Evolutionary conservation across 2,888 invertebrate genomes (phyloP).

Genomic region (Amphimallon solstitiale): DNA sequence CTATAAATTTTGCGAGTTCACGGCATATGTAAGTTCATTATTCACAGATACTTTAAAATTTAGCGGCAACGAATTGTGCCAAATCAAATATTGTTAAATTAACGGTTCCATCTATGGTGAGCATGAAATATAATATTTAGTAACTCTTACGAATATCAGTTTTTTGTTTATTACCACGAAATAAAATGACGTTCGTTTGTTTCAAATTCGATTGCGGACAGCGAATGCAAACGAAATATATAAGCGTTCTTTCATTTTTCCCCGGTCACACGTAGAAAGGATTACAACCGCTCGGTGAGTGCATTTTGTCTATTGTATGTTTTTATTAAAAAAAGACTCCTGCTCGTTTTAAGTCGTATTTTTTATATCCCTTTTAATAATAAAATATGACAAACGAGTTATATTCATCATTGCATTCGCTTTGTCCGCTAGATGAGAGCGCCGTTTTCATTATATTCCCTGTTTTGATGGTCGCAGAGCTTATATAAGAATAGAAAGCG

Average conservation of each 20-base stretch:
- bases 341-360: not conserved
- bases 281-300: constrained; percentile 2
- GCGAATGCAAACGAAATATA: not conserved
- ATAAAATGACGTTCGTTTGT: not conserved
- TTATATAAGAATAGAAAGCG: constrained; percentile 22
- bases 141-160: too few species aligned
- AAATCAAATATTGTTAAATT: too few species aligned
- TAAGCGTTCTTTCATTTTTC: not conserved
- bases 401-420: constrained; percentile 22
- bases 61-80: too few species aligned
- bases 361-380: constrained; percentile 10
- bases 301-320: constrained; percentile 2
- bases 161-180: too few species aligned
- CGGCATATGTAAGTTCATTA: too few species aligned
- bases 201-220: not conserved
- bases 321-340: not conserved
- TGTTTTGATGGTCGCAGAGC: not conserved
- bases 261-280: not conserved
- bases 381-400: constrained; percentile 25
- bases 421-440: constrained; percentile 1
- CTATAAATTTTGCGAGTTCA: too few species aligned
- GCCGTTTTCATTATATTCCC: constrained; percentile 7
- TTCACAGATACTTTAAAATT: too few species aligned
- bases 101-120: too few species aligned
- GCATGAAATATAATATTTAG: too few species aligned